phyloP scores from a whole-genome alignment of 2,797 vertebrate species.

The Sebastes jordani region DNA sequence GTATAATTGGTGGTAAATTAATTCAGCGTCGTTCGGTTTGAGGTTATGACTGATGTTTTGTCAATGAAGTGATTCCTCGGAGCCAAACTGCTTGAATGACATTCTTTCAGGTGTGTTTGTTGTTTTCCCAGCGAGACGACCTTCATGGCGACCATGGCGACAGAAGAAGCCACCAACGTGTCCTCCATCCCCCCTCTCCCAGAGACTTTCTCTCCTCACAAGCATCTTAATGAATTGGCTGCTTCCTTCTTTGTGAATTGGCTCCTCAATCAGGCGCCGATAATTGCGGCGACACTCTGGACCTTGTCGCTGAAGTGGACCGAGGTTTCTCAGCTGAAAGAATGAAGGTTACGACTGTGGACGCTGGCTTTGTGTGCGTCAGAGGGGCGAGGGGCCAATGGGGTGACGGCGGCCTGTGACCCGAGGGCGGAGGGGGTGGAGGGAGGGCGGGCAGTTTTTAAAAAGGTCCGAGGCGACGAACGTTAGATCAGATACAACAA shows the following conservation, averaged over 20 bases:
- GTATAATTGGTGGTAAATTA: neutral
- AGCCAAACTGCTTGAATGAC: neutral
- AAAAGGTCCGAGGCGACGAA: slow-evolving; percentile 45
- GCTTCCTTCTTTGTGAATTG: slow-evolving; percentile 5
- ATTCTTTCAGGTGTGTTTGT: slow-evolving; percentile 65
- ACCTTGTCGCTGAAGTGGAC: slow-evolving; percentile 21
- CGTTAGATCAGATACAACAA: slow-evolving; percentile 3
- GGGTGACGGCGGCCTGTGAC: neutral
- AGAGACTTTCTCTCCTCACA: neutral
- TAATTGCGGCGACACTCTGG: slow-evolving; percentile 47
- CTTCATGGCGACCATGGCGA: slow-evolving; percentile 11
- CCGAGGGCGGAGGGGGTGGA: neutral
- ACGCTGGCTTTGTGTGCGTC: slow-evolving; percentile 40
- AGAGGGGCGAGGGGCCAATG: slow-evolving; percentile 50
- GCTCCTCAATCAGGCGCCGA: slow-evolving; percentile 20
- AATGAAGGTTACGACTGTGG: slow-evolving; percentile 62
- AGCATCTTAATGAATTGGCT: slow-evolving; percentile 51
- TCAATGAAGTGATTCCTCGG: neutral
- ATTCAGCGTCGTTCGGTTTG: neutral
- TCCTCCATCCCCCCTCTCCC: neutral
- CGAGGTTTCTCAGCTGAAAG: slow-evolving; percentile 72
- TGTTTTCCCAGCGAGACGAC: slow-evolving; percentile 47
- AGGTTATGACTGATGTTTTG: neutral
- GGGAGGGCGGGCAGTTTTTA: slow-evolving; percentile 43
- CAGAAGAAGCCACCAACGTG: neutral